These are phyloP conservation scores for Erpornis zantholeuca DNA, from an alignment of 2,113 vertebrate species.

Conservation along the genomic window DNA sequence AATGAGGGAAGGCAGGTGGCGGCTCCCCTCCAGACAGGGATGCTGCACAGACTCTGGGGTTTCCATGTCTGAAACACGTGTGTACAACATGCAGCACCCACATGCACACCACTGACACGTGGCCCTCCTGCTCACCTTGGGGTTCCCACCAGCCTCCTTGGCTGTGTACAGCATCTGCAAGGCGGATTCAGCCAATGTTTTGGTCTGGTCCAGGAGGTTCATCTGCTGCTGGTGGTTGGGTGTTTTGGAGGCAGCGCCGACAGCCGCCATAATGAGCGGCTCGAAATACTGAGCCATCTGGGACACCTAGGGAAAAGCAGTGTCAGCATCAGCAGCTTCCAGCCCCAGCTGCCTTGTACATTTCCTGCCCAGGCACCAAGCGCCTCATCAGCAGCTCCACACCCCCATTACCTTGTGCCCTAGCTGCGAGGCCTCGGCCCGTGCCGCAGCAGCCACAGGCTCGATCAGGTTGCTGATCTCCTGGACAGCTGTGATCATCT, in stretches of 20 bases:
- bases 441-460: slow-evolving; percentile 86
- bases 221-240: slow-evolving; percentile 98
- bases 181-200: slow-evolving; percentile 92
- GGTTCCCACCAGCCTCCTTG: slow-evolving; percentile 97
- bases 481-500: slow-evolving; percentile 95
- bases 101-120: rapidly evolving
- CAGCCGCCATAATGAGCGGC: slow-evolving; percentile 88
- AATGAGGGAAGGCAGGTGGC: neutral
- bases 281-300: slow-evolving; percentile 99
- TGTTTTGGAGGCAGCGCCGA: slow-evolving; percentile 92
- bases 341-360: neutral
- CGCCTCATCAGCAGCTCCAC: rapidly evolving
- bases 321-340: neutral
- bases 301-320: slow-evolving; percentile 81
- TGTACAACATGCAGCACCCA: neutral
- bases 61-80: rapidly evolving
- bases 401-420: slow-evolving; percentile 88
- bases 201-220: slow-evolving; percentile 97
- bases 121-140: slow-evolving; percentile 78
- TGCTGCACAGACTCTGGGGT: no score
- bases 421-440: slow-evolving; percentile 91
- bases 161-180: slow-evolving; percentile 96
- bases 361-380: rapidly evolving
- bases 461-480: slow-evolving; percentile 96
- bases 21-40: rapidly evolving